Conservation (phyloP, 2,888 invertebrate species). For the Ramazzottius varieornatus region DNA sequence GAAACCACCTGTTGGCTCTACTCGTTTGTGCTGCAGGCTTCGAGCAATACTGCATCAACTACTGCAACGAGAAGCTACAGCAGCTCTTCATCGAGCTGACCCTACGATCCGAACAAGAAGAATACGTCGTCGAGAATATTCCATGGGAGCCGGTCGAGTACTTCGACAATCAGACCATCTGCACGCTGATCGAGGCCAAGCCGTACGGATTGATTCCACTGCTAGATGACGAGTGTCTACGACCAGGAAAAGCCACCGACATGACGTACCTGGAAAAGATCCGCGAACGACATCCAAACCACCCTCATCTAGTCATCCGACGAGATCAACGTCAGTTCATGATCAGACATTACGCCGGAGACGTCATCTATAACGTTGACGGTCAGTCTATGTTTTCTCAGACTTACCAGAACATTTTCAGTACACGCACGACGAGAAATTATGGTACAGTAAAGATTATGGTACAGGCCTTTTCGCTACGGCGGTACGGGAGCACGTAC, state of each 20-base stretch:
- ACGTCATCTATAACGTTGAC: slow-evolving; percentile 69
- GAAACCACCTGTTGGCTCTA: no score
- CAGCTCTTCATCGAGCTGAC: slow-evolving; percentile 75
- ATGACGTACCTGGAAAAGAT: slow-evolving; percentile 53
- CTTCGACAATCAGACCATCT: slow-evolving; percentile 76
- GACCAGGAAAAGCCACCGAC: slow-evolving; percentile 63
- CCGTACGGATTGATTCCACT: slow-evolving; percentile 35
- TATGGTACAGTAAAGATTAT: slow-evolving; percentile 5
- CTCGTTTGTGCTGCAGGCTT: no score
- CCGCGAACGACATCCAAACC: slow-evolving; percentile 40
- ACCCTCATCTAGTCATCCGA: slow-evolving; percentile 57
- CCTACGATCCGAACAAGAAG: slow-evolving; percentile 67
- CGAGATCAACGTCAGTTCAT: slow-evolving; percentile 8
- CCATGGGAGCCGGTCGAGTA: slow-evolving; percentile 58
- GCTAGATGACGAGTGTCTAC: slow-evolving; percentile 61
- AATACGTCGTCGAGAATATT: slow-evolving; percentile 65
- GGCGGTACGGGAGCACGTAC: no score
- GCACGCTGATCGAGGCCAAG: slow-evolving; percentile 65
- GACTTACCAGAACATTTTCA: slow-evolving; percentile 72
- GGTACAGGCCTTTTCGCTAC: no score
- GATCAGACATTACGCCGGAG: slow-evolving; percentile 53
- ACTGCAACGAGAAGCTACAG: slow-evolving; percentile 79
- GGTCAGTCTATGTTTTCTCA: slow-evolving; percentile 40
- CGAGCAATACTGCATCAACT: slow-evolving; percentile 68
- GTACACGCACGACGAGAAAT: slow-evolving; percentile 56